Conservation (phyloP, 2,888 invertebrate species). For the Agrochola circellaris region DNA sequence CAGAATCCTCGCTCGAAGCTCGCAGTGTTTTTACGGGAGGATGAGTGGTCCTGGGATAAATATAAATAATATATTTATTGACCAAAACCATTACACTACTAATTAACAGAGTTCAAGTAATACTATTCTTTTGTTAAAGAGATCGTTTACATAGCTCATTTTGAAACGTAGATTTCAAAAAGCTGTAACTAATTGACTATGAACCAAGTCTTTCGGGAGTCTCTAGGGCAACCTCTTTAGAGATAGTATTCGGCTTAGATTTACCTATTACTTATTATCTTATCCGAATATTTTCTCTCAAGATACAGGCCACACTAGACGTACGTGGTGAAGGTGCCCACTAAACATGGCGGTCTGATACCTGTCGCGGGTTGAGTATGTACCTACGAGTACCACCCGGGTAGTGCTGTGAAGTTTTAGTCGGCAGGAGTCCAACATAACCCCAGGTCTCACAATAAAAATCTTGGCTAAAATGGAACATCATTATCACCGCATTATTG, state of each 20-base stretch:
- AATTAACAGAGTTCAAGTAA: neutral
- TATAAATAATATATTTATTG: neutral
- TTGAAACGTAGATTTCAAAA: conserved; percentile 1
- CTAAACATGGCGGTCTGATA: neutral
- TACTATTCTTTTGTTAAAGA: neutral
- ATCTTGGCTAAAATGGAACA: neutral
- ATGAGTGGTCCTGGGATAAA: neutral
- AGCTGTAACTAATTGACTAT: neutral
- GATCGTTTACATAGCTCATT: neutral
- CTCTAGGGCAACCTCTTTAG: neutral
- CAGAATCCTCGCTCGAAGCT: neutral
- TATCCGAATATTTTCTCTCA: neutral
- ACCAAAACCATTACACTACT: neutral
- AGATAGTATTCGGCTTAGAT: neutral
- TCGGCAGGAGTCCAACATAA: neutral
- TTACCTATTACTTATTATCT: neutral
- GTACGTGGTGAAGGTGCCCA: too few relatives aligned
- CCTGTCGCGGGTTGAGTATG: neutral
- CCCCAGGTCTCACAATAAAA: neutral
- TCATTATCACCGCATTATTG: neutral
- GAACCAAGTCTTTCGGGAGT: neutral
- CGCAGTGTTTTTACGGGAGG: neutral
- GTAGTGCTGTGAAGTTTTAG: neutral
- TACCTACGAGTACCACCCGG: neutral
- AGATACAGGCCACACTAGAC: too few relatives aligned